Conservation (phyloP, 1,140 invertebrate genomes). For the Bombus fervidus region DNA sequence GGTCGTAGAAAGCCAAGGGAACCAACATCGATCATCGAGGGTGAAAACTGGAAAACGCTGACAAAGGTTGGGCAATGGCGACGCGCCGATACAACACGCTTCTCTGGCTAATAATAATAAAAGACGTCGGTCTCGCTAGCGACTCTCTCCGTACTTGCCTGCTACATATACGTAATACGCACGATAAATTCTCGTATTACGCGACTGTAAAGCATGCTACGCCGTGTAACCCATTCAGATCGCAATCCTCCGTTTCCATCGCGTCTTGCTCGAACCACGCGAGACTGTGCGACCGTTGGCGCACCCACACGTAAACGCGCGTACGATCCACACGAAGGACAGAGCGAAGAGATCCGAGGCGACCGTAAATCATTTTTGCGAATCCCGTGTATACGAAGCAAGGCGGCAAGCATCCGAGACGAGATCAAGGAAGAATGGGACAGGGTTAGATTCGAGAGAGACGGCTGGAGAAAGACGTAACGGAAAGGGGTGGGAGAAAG, state of each 20-base stretch:
- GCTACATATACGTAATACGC: background rate
- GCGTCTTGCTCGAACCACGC: slow-evolving; percentile 19
- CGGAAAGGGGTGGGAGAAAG: background rate
- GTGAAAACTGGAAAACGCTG: slow-evolving; percentile 22
- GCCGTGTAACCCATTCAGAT: slow-evolving; percentile 59
- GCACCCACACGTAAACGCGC: background rate
- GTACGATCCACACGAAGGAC: background rate
- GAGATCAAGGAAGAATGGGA: slow-evolving; percentile 35
- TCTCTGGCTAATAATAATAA: slow-evolving; percentile 27
- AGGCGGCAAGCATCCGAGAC: slow-evolving; percentile 39
- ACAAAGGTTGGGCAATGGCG: slow-evolving; percentile 13
- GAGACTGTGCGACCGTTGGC: slow-evolving; percentile 30
- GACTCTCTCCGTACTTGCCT: background rate
- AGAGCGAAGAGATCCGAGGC: slow-evolving; percentile 27
- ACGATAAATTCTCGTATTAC: slow-evolving; percentile 65
- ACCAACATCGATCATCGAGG: slow-evolving; percentile 27
- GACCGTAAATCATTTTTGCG: slow-evolving; percentile 69
- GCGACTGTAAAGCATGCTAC: slow-evolving; percentile 46
- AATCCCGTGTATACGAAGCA: slow-evolving; percentile 44
- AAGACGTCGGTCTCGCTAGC: slow-evolving; percentile 18
- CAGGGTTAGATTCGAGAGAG: slow-evolving; percentile 17
- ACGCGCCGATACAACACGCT: slow-evolving; percentile 20
- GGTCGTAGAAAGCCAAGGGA: slow-evolving; percentile 3
- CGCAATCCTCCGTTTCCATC: slow-evolving; percentile 38
- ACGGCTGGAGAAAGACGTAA: background rate